Base-by-base conservation (phyloP, 1,140 invertebrate genomes). In the Aphis gossypii region DNA sequence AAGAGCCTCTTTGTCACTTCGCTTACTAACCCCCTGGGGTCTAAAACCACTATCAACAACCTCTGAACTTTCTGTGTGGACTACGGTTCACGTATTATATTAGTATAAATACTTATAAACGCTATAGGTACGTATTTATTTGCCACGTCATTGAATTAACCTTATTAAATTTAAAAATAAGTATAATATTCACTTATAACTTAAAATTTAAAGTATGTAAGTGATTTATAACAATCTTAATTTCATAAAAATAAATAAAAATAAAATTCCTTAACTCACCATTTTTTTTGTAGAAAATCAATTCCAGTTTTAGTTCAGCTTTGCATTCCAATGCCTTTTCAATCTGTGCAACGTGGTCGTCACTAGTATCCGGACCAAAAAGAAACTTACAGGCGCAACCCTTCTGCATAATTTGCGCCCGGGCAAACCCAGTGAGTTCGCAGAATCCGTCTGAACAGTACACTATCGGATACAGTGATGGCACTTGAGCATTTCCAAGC, bases 401-500 rank as follows among this genome's bases (percentile, higher is more conserved):
- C 95, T 99, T 99, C 95, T 99, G 98, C 98, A 99, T 99, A 95
- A 99, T 98, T 96, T 99, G 98, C 76, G 98, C 98, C 94, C 99
- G 96, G 94, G 98, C 96, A 96, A 97, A 99, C 94, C 98, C 98
- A 93, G 98, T 99, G 96, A 99, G 97, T 96, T 99, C 98, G 95
- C 98, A 99, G 96, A 99, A 99, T 90, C 98, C 99, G 96, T 99
- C 98, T 8, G 98, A 99, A 96, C 99, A 99, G 96, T 99, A 99
- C 94, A 99, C 99, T 96, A 99, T 99, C 94, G 99, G 98, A 96
- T 98, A 98, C 48, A 97, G 95, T 94, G 97, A 95, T 94, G 97
- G 97, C 94, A 99, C 98, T 96, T 99, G 98, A 94, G 99, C 98
- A 96, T 99, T 99, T 94, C 98, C 99, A 95, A 99, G 96, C 94